phyloP scores from a whole-genome alignment of 2,113 vertebrate species.

The Xerus inauris region DNA sequence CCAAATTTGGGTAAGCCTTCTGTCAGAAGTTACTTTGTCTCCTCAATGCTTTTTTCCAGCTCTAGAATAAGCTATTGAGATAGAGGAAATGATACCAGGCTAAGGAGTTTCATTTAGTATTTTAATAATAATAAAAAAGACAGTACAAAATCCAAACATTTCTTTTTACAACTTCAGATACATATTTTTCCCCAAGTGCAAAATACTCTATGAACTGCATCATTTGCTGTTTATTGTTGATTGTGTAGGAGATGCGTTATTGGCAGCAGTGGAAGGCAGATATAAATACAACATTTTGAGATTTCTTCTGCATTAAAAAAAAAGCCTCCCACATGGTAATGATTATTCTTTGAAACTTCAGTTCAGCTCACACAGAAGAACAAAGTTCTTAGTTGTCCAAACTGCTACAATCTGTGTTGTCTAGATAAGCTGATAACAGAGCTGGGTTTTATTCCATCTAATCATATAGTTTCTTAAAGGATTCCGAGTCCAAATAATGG shows the following conservation, averaged over 20 bases:
- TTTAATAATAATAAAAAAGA: slow-evolving; percentile 90
- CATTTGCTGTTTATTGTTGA: slow-evolving; percentile 78
- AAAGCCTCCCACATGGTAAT: slow-evolving; percentile 55
- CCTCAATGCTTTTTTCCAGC: neutral
- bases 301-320: slow-evolving; percentile 71
- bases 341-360: slow-evolving; percentile 55
- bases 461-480: slow-evolving; percentile 23
- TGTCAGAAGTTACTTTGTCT: neutral
- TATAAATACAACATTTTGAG: slow-evolving; percentile 83
- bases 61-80: slow-evolving; percentile 12
- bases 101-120: slow-evolving; percentile 87
- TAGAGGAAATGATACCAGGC: slow-evolving; percentile 73
- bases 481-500: slow-evolving; percentile 32
- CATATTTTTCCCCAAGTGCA: slow-evolving; percentile 95
- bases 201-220: slow-evolving; percentile 97
- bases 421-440: slow-evolving; percentile 47
- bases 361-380: slow-evolving; percentile 60
- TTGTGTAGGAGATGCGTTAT: slow-evolving; percentile 76
- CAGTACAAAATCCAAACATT: slow-evolving; percentile 99
- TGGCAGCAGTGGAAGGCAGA: slow-evolving; percentile 81
- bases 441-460: slow-evolving; percentile 27
- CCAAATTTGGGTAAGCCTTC: neutral
- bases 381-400: slow-evolving; percentile 73
- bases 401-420: slow-evolving; percentile 43
- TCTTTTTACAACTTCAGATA: slow-evolving; percentile 98